Evolutionary conservation across 2,113 vertebrate genomes (phyloP), one percentile per base, ranked within the genome.

Genomic region (Scolopax mira): DNA sequence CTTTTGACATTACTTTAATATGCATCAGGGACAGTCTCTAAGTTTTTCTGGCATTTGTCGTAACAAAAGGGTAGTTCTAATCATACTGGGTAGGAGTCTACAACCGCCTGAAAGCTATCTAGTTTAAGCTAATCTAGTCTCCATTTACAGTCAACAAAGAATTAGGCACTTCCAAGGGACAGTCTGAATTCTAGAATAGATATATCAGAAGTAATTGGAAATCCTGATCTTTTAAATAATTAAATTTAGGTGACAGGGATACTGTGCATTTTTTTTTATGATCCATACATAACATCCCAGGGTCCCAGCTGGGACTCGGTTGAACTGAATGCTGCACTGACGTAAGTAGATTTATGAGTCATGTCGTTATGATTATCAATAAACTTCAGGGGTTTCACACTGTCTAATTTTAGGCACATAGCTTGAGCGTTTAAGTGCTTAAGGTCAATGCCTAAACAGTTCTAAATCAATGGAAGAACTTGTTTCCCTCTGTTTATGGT

Each of bases 1-100:
- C 65, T 90, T 94, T 60, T 96, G 88, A 78, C 79, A 72, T 79
- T 79, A 61, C 6, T 77, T 88, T 91, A 93, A 64, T 78, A 88
- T 88, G 52, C 65, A 90, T 74, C n/a, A 75, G 57, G 85, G 31
- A 44, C 48, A 78, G 39, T 69, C 77, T 87, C 17, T 39, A 72
- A 49, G 44, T 61, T 94, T 57, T 94, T 67, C 48, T 84, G 54
- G 28, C 28, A 58, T 82, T 77, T 85, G 28, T n/a, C 71, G 17
- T 74, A 90, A 57, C 22, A 93, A 94, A 94, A 51, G 7, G 49
- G 10, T 74, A 60, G 46, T 70, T 31, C 10, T 88, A 52, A 88
- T 69, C 61, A n/a, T 39, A 16, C 31, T 81, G 18, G 4, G 69
- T 69, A 93, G 51, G 31, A 73, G 80, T 78, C 49, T 62, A 58